Base-by-base conservation (phyloP, 2,888 invertebrate genomes). In the Oxyscelio sp. region DNA sequence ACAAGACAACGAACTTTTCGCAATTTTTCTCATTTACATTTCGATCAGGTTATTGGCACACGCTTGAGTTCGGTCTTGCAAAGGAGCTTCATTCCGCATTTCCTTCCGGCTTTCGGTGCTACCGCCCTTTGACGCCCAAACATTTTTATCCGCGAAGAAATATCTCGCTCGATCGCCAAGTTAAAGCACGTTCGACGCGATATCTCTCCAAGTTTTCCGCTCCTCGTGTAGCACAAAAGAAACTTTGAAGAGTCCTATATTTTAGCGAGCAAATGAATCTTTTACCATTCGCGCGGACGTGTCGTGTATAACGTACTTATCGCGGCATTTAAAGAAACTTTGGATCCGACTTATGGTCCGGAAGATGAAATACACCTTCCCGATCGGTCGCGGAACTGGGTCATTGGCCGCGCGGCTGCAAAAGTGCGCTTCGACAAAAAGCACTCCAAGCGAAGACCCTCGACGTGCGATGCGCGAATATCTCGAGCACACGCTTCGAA, bases 71-170 rank as follows among this genome's bases (percentile, higher is more conserved):
- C 22, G 22, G 27, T 38, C 22, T 5, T 13, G 43, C 43, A 56
- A 89, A 90, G 89, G 89, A 86, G 87, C 88, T 87, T 90, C 87
- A 87, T 87, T 83, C 70, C 52, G 19, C 27, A 40, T 70, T 54
- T 75, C 50, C 68, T 61, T 70, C 52, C 61, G 61, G n/a, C 50
- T 31, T 48, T 48, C 27, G 19, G 43, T 11, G 19, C 43, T 45
- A 56, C 59, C 59, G 58, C 43, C 17, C 34, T 56, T 27, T 17
- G 63, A 66, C 58, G 63, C 38, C 56, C 68, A 74, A 81, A 81
- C 68, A 75, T 50, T 81, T 68, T 75, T 70, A 81, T 75, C 75
- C 63, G 48, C 22, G 43, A 17, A 58, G 48, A 75, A 82, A 82
- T 70, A 75, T 75, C 63, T 54, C 21, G 48, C 15, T 54, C 70